Conservation (phyloP, 2,113 vertebrate species). For the Pachycephala philippinensis region DNA sequence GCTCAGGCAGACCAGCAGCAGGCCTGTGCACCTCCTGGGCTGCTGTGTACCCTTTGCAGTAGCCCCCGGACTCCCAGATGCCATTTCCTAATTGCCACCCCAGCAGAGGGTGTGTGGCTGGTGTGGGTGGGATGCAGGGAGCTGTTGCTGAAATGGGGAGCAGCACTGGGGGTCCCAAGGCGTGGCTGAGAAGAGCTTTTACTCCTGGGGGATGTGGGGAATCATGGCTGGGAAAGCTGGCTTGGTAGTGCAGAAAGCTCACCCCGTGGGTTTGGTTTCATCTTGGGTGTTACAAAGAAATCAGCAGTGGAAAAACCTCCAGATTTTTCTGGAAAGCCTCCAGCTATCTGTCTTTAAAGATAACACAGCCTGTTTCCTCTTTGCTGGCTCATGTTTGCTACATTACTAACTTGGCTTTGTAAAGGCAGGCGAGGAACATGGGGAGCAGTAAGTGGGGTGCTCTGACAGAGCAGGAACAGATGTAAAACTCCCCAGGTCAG, state of each 20-base stretch:
- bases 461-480: neutral
- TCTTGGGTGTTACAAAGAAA: neutral
- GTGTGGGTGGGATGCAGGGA: neutral
- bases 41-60: neutral
- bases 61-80: neutral
- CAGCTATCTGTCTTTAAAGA: neutral
- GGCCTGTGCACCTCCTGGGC: neutral
- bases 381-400: neutral
- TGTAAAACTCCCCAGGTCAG: neutral
- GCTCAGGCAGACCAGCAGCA: neutral
- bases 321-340: neutral
- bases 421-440: neutral
- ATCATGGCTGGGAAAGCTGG: fast-evolving
- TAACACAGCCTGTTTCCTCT: neutral
- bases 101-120: neutral
- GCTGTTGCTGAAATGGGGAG: neutral
- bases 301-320: neutral
- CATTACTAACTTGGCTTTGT: neutral
- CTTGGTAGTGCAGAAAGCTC: neutral
- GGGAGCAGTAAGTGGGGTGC: neutral
- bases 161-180: neutral
- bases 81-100: neutral
- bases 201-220: fast-evolving
- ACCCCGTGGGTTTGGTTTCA: neutral
- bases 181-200: fast-evolving